Conservation (phyloP, 2,888 invertebrate species). For the Phaedon cochleariae region DNA sequence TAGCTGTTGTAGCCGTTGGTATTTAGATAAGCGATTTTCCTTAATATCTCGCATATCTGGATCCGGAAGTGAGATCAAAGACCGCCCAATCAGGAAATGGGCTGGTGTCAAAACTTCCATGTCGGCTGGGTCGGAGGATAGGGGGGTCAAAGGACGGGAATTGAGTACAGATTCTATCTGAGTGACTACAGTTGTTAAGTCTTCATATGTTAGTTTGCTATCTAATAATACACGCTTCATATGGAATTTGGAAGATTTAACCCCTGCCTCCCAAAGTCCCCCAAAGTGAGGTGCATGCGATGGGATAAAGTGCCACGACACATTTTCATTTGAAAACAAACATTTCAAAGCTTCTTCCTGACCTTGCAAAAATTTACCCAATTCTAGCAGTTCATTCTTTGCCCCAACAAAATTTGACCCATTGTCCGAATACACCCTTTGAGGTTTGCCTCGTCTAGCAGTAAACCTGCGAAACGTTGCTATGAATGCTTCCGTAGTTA, state of each 20-base stretch:
- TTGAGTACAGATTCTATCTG: constrained; percentile 53
- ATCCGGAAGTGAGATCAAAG: constrained; percentile 38
- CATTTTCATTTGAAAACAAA: neutral
- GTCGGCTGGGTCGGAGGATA: constrained; percentile 46
- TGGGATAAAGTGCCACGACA: constrained; percentile 30
- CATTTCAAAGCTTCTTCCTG: neutral
- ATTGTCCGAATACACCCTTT: constrained; percentile 20
- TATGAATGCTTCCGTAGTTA: constrained; percentile 9
- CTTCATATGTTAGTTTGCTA: constrained; percentile 46
- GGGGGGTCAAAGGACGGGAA: constrained; percentile 48
- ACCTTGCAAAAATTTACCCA: neutral
- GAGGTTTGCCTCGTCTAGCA: constrained; percentile 8
- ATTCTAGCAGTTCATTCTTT: neutral
- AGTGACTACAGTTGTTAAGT: constrained; percentile 46
- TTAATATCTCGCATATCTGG: constrained; percentile 27
- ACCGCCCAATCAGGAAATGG: constrained; percentile 48
- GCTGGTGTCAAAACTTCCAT: constrained; percentile 43
- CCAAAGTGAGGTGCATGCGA: constrained; percentile 49
- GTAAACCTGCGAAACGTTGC: constrained; percentile 8
- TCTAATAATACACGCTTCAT: constrained; percentile 44
- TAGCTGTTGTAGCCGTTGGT: constrained; percentile 41
- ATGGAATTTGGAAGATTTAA: constrained; percentile 50
- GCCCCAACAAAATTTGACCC: constrained; percentile 25
- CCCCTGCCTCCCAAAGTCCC: constrained; percentile 52
- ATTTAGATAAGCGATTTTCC: constrained; percentile 35